Evolutionary conservation across 2,113 vertebrate genomes (phyloP), one percentile per base, ranked within the genome.

Genomic region (Xerus inauris): DNA sequence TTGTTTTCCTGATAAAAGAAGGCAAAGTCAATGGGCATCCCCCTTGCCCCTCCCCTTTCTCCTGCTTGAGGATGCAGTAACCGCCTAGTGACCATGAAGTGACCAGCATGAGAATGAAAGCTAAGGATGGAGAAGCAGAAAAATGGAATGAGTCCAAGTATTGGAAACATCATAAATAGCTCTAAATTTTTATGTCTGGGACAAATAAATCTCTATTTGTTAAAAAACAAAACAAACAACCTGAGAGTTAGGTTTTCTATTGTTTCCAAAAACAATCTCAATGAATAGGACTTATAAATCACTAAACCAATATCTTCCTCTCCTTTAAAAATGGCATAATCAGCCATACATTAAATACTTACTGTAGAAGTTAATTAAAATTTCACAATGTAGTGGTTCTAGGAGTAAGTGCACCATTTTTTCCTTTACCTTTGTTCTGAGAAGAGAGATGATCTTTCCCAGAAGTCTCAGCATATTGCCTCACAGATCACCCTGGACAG

Each of bases 211-310:
- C 38, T 69, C 5, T 32, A 22, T 81, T 81, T 73, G 51, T 83
- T 91, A 59, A 85, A 81, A 69, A 87, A 84, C 1, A 17, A 47
- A 67, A 65, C 30, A n/a, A 75, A 59, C 5, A 77, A 77, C 8
- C 8, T 5, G 5, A 75, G 22, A 71, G 40, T 35, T 81, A 12
- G 40, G 59, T 91, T 94, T 89, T 86, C 87, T 84, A 32, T 28
- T 83, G 49, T 82, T 93, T 94, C n/a, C 38, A 86, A 82, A 88
- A 82, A 86, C 2, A 93, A 35, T 91, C 16, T 69, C 80, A 42
- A 77, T 0, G 22, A 30, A 32, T 6, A 80, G 2, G 24, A 3
- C 77, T 82, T 69, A 35, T 42, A 79, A 92, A 47, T 75, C 49
- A 96, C 6, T 49, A 82, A 94, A 82, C 26, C n/a, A 38, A 73